These are phyloP conservation scores for Carpatolechia fugitivella DNA, from an alignment of 2,888 invertebrate species.

Conservation along the genomic window DNA sequence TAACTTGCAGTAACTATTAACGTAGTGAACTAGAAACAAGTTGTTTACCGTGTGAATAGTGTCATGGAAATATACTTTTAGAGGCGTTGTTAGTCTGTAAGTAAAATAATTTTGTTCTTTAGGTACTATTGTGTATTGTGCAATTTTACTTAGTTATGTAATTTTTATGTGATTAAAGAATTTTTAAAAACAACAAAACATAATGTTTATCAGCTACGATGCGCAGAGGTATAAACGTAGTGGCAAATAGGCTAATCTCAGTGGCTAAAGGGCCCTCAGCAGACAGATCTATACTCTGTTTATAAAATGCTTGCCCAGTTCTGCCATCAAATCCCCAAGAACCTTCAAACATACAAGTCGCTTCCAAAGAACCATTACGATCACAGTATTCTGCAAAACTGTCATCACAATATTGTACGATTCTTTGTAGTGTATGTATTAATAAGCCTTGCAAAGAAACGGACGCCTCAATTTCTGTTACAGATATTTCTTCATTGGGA, in stretches of 20 bases:
- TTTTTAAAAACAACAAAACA: too few relatives aligned
- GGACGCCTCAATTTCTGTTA: slow-evolving; percentile 15
- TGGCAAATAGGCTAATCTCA: background rate
- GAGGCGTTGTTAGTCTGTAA: too few relatives aligned
- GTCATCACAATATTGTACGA: background rate
- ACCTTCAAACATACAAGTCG: background rate
- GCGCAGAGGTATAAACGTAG: background rate
- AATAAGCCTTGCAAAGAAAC: slow-evolving; percentile 10
- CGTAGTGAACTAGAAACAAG: too few relatives aligned
- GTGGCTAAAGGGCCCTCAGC: background rate
- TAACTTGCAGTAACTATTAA: too few relatives aligned
- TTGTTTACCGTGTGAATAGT: too few relatives aligned
- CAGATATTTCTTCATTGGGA: slow-evolving; percentile 9
- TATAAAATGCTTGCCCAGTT: background rate
- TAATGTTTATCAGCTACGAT: background rate
- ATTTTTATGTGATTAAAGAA: too few relatives aligned
- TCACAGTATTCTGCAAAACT: background rate
- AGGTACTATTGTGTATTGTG: too few relatives aligned
- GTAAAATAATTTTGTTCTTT: too few relatives aligned
- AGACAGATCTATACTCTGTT: background rate
- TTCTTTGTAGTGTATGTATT: slow-evolving; percentile 16
- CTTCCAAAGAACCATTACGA: background rate
- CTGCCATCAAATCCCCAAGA: slow-evolving; percentile 6
- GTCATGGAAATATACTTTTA: too few relatives aligned
- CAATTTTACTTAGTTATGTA: too few relatives aligned